Evolutionary conservation across 23 tunicate genomes (phyloP).

Genomic region (Diplosoma virens): DNA sequence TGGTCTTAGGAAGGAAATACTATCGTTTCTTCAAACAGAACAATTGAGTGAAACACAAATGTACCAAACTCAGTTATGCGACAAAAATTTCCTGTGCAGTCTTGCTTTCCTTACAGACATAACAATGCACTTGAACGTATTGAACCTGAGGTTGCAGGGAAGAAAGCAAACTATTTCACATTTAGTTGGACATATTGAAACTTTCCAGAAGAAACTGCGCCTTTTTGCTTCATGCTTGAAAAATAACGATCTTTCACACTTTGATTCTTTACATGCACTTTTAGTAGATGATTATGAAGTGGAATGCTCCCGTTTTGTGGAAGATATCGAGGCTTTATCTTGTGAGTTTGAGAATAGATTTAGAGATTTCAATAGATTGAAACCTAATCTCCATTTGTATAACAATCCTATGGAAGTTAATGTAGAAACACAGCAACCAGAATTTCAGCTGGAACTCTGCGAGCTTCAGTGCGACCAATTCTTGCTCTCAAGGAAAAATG

Average conservation of each 20-base stretch:
- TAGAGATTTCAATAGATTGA: constrained; percentile 25
- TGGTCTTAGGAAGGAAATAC: constrained; percentile 46
- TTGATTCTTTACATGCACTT: constrained; percentile 44
- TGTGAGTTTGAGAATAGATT: constrained; percentile 40
- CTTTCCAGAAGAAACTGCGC: constrained; percentile 38
- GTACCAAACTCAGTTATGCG: constrained; percentile 41
- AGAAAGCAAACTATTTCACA: constrained; percentile 43
- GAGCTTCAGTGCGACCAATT: constrained; percentile 38
- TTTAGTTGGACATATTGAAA: constrained; percentile 48
- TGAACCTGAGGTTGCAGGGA: constrained; percentile 53
- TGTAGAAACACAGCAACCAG: too few species aligned
- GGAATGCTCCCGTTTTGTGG: constrained; percentile 44
- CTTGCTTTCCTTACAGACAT: constrained; percentile 51
- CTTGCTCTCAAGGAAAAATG: constrained; percentile 42
- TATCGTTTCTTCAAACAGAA: constrained; percentile 41
- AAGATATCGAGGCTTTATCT: constrained; percentile 23
- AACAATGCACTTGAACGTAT: constrained; percentile 52
- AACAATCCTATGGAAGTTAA: too few species aligned
- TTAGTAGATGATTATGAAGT: constrained; percentile 25
- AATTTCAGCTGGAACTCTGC: too few species aligned
- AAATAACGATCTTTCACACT: constrained; percentile 57
- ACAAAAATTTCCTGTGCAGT: constrained; percentile 32
- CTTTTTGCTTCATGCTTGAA: constrained; percentile 28
- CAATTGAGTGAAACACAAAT: constrained; percentile 28
- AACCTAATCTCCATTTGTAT: too few species aligned